These are phyloP conservation scores for Decapterus maruadsi DNA, from an alignment of 2,797 vertebrate species.

Conservation along the genomic window DNA sequence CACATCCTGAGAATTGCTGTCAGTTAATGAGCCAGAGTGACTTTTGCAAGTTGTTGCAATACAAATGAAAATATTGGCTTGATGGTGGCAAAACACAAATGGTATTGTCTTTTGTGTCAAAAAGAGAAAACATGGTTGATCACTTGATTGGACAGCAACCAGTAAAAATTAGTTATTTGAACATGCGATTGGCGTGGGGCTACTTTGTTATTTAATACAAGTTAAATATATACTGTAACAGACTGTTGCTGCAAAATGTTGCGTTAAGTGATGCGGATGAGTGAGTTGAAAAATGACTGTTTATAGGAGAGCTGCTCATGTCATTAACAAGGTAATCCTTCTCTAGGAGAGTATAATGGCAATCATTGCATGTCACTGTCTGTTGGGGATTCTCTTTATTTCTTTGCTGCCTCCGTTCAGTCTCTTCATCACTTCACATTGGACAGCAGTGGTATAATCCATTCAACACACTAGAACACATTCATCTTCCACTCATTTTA, in stretches of 20 bases:
- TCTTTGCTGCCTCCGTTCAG: constrained; percentile 3
- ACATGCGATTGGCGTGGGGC: neutral
- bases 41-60: constrained; percentile 8
- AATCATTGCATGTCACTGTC: constrained; percentile 10
- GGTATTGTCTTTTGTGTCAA: neutral
- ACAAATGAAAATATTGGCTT: neutral
- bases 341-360: neutral
- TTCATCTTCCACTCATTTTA: constrained; percentile 30
- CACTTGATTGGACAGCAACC: neutral
- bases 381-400: constrained; percentile 21
- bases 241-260: neutral
- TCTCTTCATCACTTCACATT: constrained; percentile 10
- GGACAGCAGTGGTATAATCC: constrained; percentile 11
- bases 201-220: neutral
- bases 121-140: neutral
- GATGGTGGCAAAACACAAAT: neutral
- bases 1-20: neutral
- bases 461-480: constrained; percentile 12
- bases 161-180: constrained; percentile 13
- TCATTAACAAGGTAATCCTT: constrained; percentile 17
- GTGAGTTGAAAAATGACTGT: constrained; percentile 27
- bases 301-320: constrained; percentile 1
- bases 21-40: constrained; percentile 2
- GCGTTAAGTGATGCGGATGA: neutral
- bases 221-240: constrained; percentile 4